Base-by-base conservation (phyloP, 2,888 invertebrate species). In the Drosophila macrospina region DNA sequence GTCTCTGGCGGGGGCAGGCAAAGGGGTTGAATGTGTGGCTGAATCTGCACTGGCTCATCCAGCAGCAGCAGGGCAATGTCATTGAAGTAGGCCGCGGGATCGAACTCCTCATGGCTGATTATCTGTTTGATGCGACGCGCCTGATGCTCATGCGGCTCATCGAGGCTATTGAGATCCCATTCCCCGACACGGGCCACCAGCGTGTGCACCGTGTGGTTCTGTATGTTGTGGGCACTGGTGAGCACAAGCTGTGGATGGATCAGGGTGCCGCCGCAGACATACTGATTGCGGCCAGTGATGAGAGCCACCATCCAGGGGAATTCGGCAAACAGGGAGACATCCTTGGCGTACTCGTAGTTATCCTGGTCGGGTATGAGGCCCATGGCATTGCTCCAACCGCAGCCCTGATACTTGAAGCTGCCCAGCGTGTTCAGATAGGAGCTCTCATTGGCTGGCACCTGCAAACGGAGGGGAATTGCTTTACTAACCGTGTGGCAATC, bases 251-350 rank as follows among this genome's bases (percentile, higher is more conserved):
- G 93, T 0, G 88, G 95, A 74, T 96, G 95, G 76, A 97, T 96
- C 1, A 97, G 92, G 0, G 97, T 95, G 0, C 96, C 97, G 0
- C 97, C 97, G 37, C 97, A 97, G n/a, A 95, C 93, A 90, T 96
- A 97, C 36, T 59, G 64, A 41, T 73, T 67, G 2, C 85, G 80
- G 0, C 77, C 85, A 0, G 44, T 79, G 26, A 87, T 62, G 6
- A 94, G 93, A 0, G 96, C 96, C 0, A 95, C 94, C 95, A 96
- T 96, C 97, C 97, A 97, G 0, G 97, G 96, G 89, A 96, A 96
- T 91, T 97, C 96, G 0, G 95, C 96, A 74, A 95, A 96, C 74
- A 95, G 94, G 0, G 94, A 93, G 82, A 96, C 96, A 28, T 94
- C 94, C 41, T 44, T 7, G 1, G 42, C 13, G 15, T 85, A 70